Evolutionary conservation across 2,113 vertebrate genomes (phyloP).

Genomic region (Pongo pygmaeus): DNA sequence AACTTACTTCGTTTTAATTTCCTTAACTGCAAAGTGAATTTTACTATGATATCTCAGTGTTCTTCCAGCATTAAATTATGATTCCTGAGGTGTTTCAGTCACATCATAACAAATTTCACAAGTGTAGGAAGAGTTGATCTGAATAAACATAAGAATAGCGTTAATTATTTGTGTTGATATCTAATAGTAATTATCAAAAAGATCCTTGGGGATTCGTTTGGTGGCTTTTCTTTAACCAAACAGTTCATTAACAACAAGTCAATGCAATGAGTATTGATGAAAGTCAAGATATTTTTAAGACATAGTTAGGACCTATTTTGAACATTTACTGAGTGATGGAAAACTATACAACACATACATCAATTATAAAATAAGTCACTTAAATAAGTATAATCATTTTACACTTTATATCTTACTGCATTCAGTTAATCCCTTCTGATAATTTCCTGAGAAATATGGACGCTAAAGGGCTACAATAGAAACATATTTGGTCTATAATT

Average conservation of each 20-base stretch:
- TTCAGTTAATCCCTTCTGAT: background rate
- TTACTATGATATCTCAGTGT: background rate
- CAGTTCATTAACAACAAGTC: background rate
- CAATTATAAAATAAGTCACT: background rate
- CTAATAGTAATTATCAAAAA: background rate
- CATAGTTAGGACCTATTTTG: accelerated
- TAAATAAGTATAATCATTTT: background rate
- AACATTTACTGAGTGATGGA: background rate
- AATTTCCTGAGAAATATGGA: background rate
- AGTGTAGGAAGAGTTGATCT: background rate
- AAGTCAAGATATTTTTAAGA: background rate
- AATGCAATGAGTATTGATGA: background rate
- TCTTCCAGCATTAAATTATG: background rate
- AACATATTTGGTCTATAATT: background rate
- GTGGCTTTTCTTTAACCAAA: background rate
- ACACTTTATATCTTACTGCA: background rate
- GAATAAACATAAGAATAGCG: background rate
- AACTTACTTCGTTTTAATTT: background rate
- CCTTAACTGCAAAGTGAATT: background rate
- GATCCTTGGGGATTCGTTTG: background rate
- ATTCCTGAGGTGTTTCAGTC: background rate
- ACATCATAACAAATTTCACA: background rate
- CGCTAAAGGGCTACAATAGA: background rate
- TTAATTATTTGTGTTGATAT: background rate
- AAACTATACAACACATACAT: background rate